These are phyloP conservation scores for Linnaemya vulpina DNA, from an alignment of 2,888 invertebrate genomes.

Conservation along the genomic window DNA sequence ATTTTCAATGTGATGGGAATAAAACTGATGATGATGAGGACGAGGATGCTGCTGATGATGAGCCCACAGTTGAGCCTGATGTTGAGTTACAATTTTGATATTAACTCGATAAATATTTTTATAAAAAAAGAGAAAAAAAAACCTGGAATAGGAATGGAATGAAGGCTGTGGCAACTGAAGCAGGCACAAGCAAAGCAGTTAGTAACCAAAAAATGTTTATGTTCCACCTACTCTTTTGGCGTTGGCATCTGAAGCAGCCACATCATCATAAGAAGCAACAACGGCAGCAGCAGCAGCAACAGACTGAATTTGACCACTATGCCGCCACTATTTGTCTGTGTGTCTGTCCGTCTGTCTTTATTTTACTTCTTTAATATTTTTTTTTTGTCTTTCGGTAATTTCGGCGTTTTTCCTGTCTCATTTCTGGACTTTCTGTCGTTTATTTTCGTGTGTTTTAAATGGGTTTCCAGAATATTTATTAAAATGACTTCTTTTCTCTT, in stretches of 20 bases:
- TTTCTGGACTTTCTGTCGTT: slow-evolving; percentile 46
- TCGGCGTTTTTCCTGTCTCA: slow-evolving; percentile 56
- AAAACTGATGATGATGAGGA: slow-evolving; percentile 49
- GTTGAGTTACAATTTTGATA: slow-evolving; percentile 79
- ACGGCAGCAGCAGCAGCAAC: slow-evolving; percentile 75
- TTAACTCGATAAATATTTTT: slow-evolving; percentile 82
- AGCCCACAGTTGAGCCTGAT: slow-evolving; percentile 62
- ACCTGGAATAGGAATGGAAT: slow-evolving; percentile 34
- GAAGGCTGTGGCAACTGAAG: slow-evolving; percentile 14
- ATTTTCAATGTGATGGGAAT: slow-evolving; percentile 59
- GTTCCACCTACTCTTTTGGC: slow-evolving; percentile 82
- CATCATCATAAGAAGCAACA: slow-evolving; percentile 73
- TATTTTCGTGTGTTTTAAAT: slow-evolving; percentile 17
- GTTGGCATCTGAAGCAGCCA: slow-evolving; percentile 76
- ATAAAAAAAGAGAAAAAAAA: too few species aligned
- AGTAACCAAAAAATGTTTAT: slow-evolving; percentile 82
- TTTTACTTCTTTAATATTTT: too few species aligned
- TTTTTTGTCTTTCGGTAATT: slow-evolving; percentile 40
- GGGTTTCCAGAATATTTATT: slow-evolving; percentile 46
- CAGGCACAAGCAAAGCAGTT: slow-evolving; percentile 77
- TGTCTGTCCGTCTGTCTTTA: slow-evolving; percentile 7
- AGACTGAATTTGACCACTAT: slow-evolving; percentile 72
- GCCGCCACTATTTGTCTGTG: slow-evolving; percentile 72
- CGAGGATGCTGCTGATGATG: slow-evolving; percentile 50
- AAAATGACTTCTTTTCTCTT: slow-evolving; percentile 26